Evolutionary conservation across 2,113 vertebrate species (phyloP), one percentile per base, ranked within the genome.

Genomic region (Recurvirostra avosetta): DNA sequence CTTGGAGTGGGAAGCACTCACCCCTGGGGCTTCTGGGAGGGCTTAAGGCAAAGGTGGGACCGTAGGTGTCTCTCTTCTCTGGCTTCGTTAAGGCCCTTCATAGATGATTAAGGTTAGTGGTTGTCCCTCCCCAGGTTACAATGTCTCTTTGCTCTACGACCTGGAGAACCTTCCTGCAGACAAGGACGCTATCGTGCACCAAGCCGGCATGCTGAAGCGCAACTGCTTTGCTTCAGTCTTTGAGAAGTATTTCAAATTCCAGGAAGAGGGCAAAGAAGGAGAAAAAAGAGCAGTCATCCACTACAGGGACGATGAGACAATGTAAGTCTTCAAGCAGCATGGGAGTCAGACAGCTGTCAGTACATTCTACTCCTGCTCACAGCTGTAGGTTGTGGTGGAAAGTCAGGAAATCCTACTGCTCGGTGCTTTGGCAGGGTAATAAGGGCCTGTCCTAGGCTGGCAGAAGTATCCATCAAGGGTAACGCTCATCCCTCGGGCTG

Each of bases 201-300:
- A 99, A 98, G 99, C 99, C 0, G 99, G 99, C 94, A 99, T 99
- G 98, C 98, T 99, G 87, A 99, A 99, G 96, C 98, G 99, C 95
- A 99, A 99, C 98, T 99, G 99, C 97, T 99, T 99, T 72, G 99
- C 99, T 85, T 99, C 99, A 0, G 99, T 99, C 70, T 99, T 99
- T 53, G 99, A 99, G 96, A 99, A 99, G 94, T 99, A 99, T 96
- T 99, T 99, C 97, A 99, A 99, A 94, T 99, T 99, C 97, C 99
- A 99, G 97, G 99, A 99, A 88, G 99, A 99, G 74, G 99, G 99
- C 83, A 99, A 98, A 82, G 99, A 99, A 94, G 99, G 99, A 78
- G 99, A 99, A 97, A 98, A 97, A 94, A 98, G 99, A 93, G 99
- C 99, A 2, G 99, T 99, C 92, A 99, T 99, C 96, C 99, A 99